phyloP scores from a whole-genome alignment of 2,888 invertebrate genomes.

The Scaptomyza cyrtandrae region DNA sequence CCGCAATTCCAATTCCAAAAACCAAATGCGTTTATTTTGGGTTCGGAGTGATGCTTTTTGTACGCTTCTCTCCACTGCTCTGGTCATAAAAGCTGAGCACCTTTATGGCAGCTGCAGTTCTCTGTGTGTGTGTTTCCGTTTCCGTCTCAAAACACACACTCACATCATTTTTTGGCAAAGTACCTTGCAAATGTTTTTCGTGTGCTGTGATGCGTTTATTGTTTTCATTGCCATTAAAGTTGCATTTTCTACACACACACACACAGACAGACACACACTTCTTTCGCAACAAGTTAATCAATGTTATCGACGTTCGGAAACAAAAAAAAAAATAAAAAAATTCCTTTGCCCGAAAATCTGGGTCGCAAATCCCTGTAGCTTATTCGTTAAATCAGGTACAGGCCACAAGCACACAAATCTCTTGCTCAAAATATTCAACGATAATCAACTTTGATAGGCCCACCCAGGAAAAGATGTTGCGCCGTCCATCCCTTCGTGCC shows the following conservation, averaged over 20 bases:
- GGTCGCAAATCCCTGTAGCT: constrained; percentile 65
- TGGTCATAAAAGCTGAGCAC: constrained; percentile 52
- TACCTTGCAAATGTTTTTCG: constrained; percentile 6
- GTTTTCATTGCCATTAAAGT: constrained; percentile 51
- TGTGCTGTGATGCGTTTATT: constrained; percentile 44
- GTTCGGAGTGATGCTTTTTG: constrained; percentile 12
- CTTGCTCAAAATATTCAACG: constrained; percentile 67
- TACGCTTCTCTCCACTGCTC: not conserved
- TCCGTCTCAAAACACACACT: constrained; percentile 34
- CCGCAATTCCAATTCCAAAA: constrained; percentile 57
- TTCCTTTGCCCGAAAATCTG: constrained; percentile 42
- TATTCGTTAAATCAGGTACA: constrained; percentile 66
- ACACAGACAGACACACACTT: too few species aligned
- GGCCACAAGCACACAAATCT: constrained; percentile 68
- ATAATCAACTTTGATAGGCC: constrained; percentile 76
- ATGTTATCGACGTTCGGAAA: constrained; percentile 27
- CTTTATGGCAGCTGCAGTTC: constrained; percentile 44
- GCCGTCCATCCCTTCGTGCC: not conserved
- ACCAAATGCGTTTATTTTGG: constrained; percentile 62
- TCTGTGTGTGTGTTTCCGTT: constrained; percentile 34
- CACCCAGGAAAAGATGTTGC: constrained; percentile 19
- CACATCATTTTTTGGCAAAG: constrained; percentile 34
- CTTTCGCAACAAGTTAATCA: constrained; percentile 65
- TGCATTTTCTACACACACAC: constrained; percentile 46
- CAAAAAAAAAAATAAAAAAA: too few species aligned